These are phyloP conservation scores for Ursus arctos DNA, from an alignment of 2,113 vertebrate genomes.

Conservation along the genomic window DNA sequence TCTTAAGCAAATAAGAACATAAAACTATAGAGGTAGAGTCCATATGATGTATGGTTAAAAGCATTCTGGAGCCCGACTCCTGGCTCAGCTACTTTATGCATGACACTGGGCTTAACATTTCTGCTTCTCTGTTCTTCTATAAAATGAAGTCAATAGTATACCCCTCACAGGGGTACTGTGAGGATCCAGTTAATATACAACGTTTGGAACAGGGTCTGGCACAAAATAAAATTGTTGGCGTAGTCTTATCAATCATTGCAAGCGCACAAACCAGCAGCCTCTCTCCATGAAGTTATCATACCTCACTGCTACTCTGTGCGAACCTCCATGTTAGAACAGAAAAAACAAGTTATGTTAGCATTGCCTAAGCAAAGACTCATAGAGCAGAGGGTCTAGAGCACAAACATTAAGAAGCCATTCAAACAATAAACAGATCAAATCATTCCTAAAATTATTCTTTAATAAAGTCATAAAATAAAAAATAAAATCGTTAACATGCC, in stretches of 20 bases:
- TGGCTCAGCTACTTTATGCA: background rate
- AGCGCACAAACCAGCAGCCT: background rate
- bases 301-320: background rate
- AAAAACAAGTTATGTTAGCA: background rate
- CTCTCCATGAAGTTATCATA: background rate
- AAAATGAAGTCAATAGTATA: background rate
- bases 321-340: background rate
- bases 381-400: background rate
- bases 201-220: background rate
- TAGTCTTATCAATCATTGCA: constrained; percentile 17
- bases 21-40: background rate
- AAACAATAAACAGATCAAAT: constrained; percentile 1
- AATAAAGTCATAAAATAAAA: constrained; percentile 7
- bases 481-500: background rate
- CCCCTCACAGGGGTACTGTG: background rate
- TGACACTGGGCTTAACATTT: background rate
- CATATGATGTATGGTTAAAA: background rate
- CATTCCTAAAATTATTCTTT: background rate
- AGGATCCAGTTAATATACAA: background rate
- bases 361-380: background rate
- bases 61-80: background rate
- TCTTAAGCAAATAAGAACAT: background rate
- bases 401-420: background rate
- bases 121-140: background rate
- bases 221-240: constrained; percentile 18